phyloP scores from a whole-genome alignment of 2,113 vertebrate species.

The Orthonyx spaldingii region DNA sequence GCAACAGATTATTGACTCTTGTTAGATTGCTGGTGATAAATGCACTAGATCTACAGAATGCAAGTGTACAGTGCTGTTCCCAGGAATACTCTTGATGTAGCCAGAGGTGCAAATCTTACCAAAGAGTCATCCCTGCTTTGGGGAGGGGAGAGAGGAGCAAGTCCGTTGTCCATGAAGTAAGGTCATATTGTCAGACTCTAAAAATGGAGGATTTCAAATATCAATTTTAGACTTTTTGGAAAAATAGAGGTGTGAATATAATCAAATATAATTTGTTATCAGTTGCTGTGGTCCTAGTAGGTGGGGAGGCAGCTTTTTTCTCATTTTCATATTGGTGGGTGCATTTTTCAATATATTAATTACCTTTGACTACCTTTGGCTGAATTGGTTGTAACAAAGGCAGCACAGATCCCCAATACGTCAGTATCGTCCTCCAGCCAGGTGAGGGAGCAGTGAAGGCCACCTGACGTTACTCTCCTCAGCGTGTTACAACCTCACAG shows the following conservation, averaged over 20 bases:
- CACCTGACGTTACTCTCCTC: neutral
- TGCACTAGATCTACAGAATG: neutral
- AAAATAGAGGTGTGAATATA: neutral
- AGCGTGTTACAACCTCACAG: neutral
- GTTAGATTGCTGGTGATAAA: neutral
- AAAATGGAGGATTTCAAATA: neutral
- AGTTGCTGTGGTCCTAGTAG: neutral
- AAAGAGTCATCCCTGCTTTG: neutral
- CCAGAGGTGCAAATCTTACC: rapidly evolving
- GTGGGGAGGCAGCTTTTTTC: neutral
- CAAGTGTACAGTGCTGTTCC: neutral
- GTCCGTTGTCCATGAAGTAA: neutral
- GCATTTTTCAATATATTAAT: neutral
- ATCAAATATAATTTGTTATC: neutral
- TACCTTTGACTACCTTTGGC: neutral
- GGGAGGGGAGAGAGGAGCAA: neutral
- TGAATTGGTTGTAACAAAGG: neutral
- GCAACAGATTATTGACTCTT: neutral
- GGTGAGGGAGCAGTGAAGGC: neutral
- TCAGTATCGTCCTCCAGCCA: neutral
- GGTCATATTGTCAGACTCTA: neutral
- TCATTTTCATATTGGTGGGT: neutral
- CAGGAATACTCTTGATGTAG: neutral
- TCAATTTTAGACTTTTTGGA: neutral
- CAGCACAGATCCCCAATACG: neutral